Conservation (phyloP, 2,113 vertebrate species). For the Kryptolebias marmoratus region DNA sequence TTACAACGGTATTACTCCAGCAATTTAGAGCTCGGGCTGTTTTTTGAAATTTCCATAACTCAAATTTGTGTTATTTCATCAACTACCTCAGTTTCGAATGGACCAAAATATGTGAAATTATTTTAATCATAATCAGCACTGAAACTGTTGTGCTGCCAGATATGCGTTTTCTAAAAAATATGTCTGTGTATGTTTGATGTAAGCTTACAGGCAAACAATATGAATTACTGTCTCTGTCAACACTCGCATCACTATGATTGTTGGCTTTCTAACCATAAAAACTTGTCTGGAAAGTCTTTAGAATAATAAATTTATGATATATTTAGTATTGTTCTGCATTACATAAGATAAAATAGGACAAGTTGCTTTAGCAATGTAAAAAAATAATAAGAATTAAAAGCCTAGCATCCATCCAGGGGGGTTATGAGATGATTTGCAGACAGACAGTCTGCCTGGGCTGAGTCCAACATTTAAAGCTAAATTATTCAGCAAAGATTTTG, state of each 20-base stretch:
- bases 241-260: background rate
- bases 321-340: no score
- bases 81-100: conserved; percentile 2
- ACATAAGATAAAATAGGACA: no score
- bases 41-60: conserved; percentile 12
- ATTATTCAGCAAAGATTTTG: no score
- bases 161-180: background rate
- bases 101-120: conserved; percentile 15
- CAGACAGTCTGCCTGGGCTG: no score
- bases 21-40: conserved; percentile 7
- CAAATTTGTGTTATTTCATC: conserved; percentile 30
- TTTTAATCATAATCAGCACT: conserved; percentile 11
- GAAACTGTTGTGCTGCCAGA: background rate
- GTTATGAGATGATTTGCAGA: no score
- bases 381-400: no score
- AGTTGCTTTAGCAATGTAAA: no score
- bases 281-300: no score
- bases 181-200: background rate
- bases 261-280: no score
- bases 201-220: background rate
- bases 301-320: no score
- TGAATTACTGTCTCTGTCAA: background rate
- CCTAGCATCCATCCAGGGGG: no score
- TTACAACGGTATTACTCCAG: background rate
- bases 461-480: no score